Percentiles rank a stretch among this genome's conserved stretches.
These are phyloP conservation scores for Sigmodon hispidus DNA, from an alignment of 2,113 vertebrate genomes.

Conservation along the genomic window DNA sequence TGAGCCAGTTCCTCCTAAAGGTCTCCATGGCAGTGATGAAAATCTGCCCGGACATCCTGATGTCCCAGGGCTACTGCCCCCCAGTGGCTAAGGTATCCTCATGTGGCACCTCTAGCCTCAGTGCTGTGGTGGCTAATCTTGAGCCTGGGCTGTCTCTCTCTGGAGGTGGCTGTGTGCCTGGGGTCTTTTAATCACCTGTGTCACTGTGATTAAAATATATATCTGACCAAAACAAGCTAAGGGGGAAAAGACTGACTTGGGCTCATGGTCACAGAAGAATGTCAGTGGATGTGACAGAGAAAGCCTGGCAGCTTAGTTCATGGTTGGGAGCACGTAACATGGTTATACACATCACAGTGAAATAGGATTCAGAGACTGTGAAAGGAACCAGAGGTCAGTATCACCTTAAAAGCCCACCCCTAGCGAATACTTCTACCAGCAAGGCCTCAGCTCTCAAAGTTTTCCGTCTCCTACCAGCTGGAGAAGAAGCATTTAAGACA, in stretches of 20 bases:
- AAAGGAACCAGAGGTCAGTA: neutral
- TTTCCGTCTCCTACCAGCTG: neutral
- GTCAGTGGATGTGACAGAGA: neutral
- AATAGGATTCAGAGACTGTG: neutral
- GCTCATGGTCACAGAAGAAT: neutral
- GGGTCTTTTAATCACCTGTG: neutral
- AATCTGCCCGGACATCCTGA: neutral
- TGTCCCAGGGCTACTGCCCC: accelerated
- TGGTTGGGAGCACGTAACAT: no score
- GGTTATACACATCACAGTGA: neutral
- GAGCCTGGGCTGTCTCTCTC: neutral
- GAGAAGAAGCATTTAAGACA: neutral
- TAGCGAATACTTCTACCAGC: neutral
- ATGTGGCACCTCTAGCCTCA: neutral
- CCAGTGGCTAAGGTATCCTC: accelerated
- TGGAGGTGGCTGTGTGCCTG: neutral
- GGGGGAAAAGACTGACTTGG: neutral
- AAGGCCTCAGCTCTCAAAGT: neutral
- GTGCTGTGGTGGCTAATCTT: neutral
- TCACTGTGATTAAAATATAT: neutral
- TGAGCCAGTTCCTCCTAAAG: conserved; percentile 57
- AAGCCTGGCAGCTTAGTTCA: neutral
- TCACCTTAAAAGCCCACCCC: neutral
- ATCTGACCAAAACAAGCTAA: neutral
- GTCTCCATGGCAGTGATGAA: conserved; percentile 78